A percentile compares a stretch with the other conserved stretches of the same genome.
Conservation (phyloP, 2,113 vertebrate genomes). For the Melanerpes formicivorus region DNA sequence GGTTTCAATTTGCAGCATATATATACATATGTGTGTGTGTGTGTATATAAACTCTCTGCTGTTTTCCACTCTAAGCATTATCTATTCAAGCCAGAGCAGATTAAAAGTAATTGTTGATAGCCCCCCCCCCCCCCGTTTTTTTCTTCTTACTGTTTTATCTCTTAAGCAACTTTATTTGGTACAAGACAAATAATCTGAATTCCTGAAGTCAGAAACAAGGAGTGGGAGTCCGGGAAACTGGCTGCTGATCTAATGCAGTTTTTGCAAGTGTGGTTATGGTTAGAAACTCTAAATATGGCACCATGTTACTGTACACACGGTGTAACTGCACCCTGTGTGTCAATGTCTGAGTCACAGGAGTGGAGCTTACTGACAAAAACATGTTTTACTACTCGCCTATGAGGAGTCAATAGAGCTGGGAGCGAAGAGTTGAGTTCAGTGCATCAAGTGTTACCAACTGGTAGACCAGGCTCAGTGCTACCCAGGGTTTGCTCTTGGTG, state of each 20-base stretch:
- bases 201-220: conserved; percentile 62
- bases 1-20: background rate
- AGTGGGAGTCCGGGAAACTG: conserved; percentile 59
- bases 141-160: conserved; percentile 26
- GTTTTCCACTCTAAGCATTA: background rate
- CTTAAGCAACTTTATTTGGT: conserved; percentile 64
- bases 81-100: conserved; percentile 3
- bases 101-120: conserved; percentile 16
- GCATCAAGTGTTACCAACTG: background rate
- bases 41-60: background rate
- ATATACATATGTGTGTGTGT: too few species aligned
- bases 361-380: conserved; percentile 57
- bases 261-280: conserved; percentile 66
- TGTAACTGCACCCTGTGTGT: conserved; percentile 55
- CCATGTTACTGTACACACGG: conserved; percentile 53
- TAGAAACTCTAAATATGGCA: conserved; percentile 67
- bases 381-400: conserved; percentile 34
- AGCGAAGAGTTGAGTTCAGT: background rate
- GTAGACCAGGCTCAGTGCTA: accelerated
- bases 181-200: conserved; percentile 61
- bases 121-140: too few species aligned
- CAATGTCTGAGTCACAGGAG: conserved; percentile 61
- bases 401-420: background rate
- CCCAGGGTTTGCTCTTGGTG: background rate
- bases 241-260: conserved; percentile 67